A percentile compares a stretch with the other conserved stretches of the same genome.
Conservation (phyloP, 2,797 vertebrate species). For the Amniataba percoides region DNA sequence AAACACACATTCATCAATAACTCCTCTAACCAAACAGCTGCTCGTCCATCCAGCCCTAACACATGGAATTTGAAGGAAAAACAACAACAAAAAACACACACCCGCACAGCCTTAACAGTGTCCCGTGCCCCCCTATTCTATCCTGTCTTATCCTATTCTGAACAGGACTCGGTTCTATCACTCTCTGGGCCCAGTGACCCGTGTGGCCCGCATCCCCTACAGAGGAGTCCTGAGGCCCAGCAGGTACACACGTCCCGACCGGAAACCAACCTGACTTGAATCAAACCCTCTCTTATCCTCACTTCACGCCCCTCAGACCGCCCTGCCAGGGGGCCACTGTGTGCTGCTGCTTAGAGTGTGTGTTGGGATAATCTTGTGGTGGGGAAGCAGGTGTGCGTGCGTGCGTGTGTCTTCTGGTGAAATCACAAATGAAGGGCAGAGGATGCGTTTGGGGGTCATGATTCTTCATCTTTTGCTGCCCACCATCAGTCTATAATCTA, state of each 20-base stretch:
- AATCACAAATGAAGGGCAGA: conserved; percentile 45
- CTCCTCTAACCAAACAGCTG: conserved; percentile 48
- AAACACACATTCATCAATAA: conserved; percentile 42
- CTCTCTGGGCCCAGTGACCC: conserved; percentile 98
- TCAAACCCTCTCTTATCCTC: conserved; percentile 68
- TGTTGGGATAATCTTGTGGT: conserved; percentile 30
- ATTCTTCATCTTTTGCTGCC: conserved; percentile 48
- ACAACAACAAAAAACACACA: conserved; percentile 10
- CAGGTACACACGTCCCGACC: conserved; percentile 91
- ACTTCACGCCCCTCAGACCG: conserved; percentile 58
- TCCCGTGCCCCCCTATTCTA: conserved; percentile 76
- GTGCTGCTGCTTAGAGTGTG: conserved; percentile 64
- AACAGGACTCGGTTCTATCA: conserved; percentile 99
- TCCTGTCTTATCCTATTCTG: conserved; percentile 85
- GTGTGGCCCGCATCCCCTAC: conserved; percentile 97
- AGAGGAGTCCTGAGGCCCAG: conserved; percentile 97
- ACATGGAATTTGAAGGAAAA: conserved; percentile 43
- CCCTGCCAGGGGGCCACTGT: conserved; percentile 57
- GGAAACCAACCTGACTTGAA: conserved; percentile 77
- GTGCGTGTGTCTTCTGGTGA: conserved; percentile 23
- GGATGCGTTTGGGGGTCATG: conserved; percentile 31
- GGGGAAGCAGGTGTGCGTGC: not conserved
- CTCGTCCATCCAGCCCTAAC: conserved; percentile 58
- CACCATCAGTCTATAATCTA: conserved; percentile 36
- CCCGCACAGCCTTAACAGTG: conserved; percentile 71